phyloP scores from a whole-genome alignment of 2,888 invertebrate genomes.

The Chloromyia formosa region DNA sequence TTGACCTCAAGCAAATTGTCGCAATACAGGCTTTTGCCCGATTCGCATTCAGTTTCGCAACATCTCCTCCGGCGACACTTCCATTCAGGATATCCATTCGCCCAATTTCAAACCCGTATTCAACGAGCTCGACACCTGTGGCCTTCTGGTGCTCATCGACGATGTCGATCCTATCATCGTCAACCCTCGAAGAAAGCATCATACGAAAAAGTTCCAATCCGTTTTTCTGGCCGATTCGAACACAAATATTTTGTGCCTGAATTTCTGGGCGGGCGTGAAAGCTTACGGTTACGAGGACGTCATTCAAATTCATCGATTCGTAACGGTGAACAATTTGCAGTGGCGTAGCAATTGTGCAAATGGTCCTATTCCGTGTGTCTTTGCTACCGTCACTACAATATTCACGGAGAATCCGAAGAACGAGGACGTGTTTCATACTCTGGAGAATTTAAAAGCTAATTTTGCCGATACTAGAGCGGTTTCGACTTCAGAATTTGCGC shows the following conservation, averaged over 20 bases:
- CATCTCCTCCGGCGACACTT: constrained; percentile 60
- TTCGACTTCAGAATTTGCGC: constrained; percentile 52
- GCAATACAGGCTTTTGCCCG: constrained; percentile 58
- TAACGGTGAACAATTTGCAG: constrained; percentile 73
- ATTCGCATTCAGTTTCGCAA: neutral
- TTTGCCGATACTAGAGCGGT: constrained; percentile 52
- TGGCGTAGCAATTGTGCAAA: constrained; percentile 66
- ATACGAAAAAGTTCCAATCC: constrained; percentile 64
- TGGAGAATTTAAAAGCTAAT: constrained; percentile 64
- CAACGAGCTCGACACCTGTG: constrained; percentile 79
- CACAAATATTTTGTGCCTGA: constrained; percentile 66
- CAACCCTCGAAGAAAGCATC: constrained; percentile 55
- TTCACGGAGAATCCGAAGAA: constrained; percentile 72
- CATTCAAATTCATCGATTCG: constrained; percentile 67
- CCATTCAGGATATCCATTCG: constrained; percentile 65
- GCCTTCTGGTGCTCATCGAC: constrained; percentile 70
- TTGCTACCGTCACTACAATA: constrained; percentile 70
- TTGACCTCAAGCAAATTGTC: constrained; percentile 68
- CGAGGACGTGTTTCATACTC: constrained; percentile 63
- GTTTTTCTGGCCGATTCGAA: constrained; percentile 69
- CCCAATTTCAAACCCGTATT: constrained; percentile 64
- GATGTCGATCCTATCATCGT: neutral
- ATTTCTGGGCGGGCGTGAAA: constrained; percentile 68
- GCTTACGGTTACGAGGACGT: constrained; percentile 68
- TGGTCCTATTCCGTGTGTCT: constrained; percentile 67